Conservation (phyloP, 2,113 vertebrate species). For the Sander vitreus region DNA sequence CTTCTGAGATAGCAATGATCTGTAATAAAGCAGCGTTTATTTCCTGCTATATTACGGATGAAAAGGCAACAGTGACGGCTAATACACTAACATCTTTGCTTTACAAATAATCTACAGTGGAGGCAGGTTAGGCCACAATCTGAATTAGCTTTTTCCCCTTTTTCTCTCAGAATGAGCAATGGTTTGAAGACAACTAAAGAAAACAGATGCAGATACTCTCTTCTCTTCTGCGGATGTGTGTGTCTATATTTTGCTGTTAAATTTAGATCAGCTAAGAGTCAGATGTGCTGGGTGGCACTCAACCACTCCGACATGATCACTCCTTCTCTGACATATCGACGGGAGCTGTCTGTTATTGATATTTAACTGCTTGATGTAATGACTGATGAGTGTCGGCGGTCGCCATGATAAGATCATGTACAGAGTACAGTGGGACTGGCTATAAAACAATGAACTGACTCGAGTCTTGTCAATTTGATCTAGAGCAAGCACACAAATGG, state of each 20-base stretch:
- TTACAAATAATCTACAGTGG: not conserved
- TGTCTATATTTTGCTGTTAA: conserved; percentile 14
- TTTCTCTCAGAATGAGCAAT: not conserved
- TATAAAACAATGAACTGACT: conserved; percentile 54
- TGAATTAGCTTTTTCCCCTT: not conserved
- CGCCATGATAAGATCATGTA: conserved; percentile 31
- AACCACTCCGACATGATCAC: conserved; percentile 13
- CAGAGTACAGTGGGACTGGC: conserved; percentile 13
- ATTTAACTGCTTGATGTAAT: conserved; percentile 50
- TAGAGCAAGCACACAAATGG: conserved; percentile 54
- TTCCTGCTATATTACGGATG: not conserved
- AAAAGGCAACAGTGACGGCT: not conserved
- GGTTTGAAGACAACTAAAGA: not conserved
- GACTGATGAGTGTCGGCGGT: conserved; percentile 45
- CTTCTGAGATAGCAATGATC: not conserved
- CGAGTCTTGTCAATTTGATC: conserved; percentile 65
- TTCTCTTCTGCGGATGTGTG: not conserved
- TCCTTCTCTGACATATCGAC: conserved; percentile 43
- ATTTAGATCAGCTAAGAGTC: conserved; percentile 21
- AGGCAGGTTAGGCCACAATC: not conserved
- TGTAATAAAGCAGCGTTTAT: not conserved
- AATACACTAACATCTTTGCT: not conserved
- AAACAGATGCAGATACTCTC: not conserved
- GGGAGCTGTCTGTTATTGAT: conserved; percentile 62
- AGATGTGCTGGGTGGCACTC: conserved; percentile 25